phyloP scores from a whole-genome alignment of 2,888 invertebrate genomes.

The Harpagoxenus sublaevis region DNA sequence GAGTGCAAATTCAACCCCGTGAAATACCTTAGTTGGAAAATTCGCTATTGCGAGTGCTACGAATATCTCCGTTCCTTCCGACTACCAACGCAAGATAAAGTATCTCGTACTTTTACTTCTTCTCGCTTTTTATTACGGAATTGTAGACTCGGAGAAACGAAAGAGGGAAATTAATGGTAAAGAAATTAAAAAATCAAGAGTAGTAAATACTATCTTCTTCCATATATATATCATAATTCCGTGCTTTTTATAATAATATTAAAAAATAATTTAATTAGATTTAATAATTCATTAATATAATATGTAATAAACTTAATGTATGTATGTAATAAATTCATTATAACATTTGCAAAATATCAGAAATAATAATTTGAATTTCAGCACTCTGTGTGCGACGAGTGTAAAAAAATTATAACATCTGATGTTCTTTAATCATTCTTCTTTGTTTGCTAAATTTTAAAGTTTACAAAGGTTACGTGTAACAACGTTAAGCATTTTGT shows the following conservation, averaged over 20 bases:
- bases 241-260: not conserved
- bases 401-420: not conserved
- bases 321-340: not conserved
- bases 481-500: not conserved
- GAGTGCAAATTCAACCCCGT: slow-evolving; percentile 31
- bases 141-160: slow-evolving; percentile 13
- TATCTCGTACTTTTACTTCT: slow-evolving; percentile 18
- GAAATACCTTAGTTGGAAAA: slow-evolving; percentile 40
- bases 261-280: slow-evolving; percentile 3
- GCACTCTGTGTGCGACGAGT: not conserved
- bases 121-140: slow-evolving; percentile 35
- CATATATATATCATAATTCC: not conserved
- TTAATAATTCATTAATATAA: not conserved
- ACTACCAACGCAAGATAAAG: slow-evolving; percentile 26
- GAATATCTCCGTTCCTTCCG: slow-evolving; percentile 25
- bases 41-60: slow-evolving; percentile 32
- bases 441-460: slow-evolving; percentile 3
- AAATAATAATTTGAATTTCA: not conserved
- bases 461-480: not conserved
- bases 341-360: not conserved
- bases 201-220: not conserved
- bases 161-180: not conserved
- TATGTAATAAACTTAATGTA: not conserved
- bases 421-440: not conserved
- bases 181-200: slow-evolving; percentile 22